Evolutionary conservation across 2,888 invertebrate genomes (phyloP).

Genomic region (Pemphredon lugubris): DNA sequence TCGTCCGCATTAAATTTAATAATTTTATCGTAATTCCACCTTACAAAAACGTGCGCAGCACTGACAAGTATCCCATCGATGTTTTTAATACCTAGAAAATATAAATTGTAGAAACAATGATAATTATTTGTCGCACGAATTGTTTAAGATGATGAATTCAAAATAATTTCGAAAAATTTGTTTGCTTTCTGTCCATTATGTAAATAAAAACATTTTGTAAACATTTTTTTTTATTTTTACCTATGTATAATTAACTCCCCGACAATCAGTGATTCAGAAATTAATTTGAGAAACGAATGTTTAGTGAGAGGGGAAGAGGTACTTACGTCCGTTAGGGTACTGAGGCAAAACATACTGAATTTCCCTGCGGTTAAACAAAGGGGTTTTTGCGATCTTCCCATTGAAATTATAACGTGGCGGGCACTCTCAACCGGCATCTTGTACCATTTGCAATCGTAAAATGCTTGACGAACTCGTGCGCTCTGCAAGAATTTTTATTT

Average conservation of each 20-base stretch:
- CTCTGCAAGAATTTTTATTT: too few relatives aligned
- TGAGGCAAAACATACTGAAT: constrained; percentile 82
- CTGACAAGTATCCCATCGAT: background rate
- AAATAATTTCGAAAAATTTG: background rate
- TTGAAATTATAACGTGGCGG: constrained; percentile 81
- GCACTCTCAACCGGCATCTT: constrained; percentile 78
- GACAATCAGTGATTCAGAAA: background rate
- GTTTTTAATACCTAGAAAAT: background rate
- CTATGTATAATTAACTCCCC: background rate
- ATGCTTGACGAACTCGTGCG: constrained; percentile 81
- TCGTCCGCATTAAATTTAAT: too few relatives aligned
- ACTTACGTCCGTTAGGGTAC: constrained; percentile 83
- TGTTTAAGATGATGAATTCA: background rate
- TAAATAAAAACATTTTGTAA: too few relatives aligned
- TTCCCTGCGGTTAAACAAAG: constrained; percentile 83
- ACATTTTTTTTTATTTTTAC: background rate
- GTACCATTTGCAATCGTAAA: constrained; percentile 83
- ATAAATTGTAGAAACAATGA: background rate
- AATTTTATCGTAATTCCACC: too few relatives aligned
- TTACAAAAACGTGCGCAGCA: constrained; percentile 3
- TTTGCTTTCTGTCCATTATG: too few relatives aligned
- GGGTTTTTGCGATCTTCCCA: constrained; percentile 82
- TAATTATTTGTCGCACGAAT: background rate
- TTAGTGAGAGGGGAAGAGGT: too few relatives aligned
- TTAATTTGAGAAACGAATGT: background rate